phyloP scores from a whole-genome alignment of 2,888 invertebrate species.

The Pelosia muscerda region DNA sequence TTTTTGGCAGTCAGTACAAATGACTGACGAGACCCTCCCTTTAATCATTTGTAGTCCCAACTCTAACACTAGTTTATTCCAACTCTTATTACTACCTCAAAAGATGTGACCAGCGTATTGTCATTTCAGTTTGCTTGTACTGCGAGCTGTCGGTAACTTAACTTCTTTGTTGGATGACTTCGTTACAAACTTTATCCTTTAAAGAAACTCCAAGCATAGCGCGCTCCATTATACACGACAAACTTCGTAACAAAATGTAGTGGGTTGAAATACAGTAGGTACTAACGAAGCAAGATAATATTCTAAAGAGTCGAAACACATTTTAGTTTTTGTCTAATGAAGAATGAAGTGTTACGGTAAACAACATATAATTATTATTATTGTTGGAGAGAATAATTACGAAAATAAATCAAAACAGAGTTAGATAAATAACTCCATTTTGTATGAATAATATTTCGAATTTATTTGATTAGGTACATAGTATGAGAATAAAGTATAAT shows the following conservation, averaged over 20 bases:
- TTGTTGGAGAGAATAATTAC: too few relatives aligned
- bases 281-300: neutral
- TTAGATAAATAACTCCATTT: too few relatives aligned
- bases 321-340: too few relatives aligned
- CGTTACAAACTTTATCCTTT: neutral
- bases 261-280: neutral
- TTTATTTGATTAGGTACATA: too few relatives aligned
- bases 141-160: neutral
- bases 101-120: neutral
- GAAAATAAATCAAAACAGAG: too few relatives aligned
- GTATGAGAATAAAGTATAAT: too few relatives aligned
- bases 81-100: neutral
- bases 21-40: neutral
- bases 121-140: neutral
- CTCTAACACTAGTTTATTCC: neutral
- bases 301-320: neutral
- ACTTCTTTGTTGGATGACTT: conserved; percentile 1
- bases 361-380: too few relatives aligned
- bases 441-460: too few relatives aligned
- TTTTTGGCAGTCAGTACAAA: neutral
- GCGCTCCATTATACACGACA: neutral
- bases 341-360: too few relatives aligned
- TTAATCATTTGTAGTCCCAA: too few relatives aligned
- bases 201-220: conserved; percentile 2
- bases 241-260: neutral